These are phyloP conservation scores for Mythimna vitellina DNA, from an alignment of 2,888 invertebrate species.

Conservation along the genomic window DNA sequence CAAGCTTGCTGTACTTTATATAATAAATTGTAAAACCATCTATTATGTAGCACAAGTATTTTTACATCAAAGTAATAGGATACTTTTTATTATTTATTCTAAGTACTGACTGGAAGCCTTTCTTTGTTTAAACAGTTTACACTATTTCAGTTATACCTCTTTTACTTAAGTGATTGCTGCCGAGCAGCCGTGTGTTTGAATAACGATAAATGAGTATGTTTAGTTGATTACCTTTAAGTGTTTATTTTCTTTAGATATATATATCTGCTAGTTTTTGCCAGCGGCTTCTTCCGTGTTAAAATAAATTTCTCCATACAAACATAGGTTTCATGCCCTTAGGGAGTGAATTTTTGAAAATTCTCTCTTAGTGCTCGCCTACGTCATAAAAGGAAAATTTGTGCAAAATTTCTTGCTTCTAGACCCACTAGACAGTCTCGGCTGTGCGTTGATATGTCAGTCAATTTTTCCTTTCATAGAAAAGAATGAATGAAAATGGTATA, in stretches of 20 bases:
- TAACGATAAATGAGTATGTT: neutral
- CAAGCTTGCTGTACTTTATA: slow-evolving; percentile 29
- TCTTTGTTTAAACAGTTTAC: neutral
- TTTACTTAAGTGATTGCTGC: slow-evolving; percentile 19
- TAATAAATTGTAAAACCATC: slow-evolving; percentile 27
- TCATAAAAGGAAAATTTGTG: too few species aligned
- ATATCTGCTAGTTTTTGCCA: too few species aligned
- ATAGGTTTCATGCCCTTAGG: too few species aligned
- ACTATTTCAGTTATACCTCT: neutral
- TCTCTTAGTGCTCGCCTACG: too few species aligned
- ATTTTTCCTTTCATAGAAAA: too few species aligned
- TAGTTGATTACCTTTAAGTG: neutral
- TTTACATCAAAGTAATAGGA: neutral
- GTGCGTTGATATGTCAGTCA: too few species aligned
- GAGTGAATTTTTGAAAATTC: too few species aligned
- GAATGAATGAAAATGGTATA: slow-evolving; percentile 3
- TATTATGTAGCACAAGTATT: neutral
- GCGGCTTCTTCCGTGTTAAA: too few species aligned
- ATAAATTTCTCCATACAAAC: too few species aligned
- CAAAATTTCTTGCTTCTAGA: too few species aligned
- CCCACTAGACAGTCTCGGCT: too few species aligned
- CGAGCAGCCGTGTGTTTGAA: slow-evolving; percentile 4
- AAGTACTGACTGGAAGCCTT: slow-evolving; percentile 3
- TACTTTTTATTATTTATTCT: slow-evolving; percentile 1
- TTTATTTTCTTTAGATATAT: slow-evolving; percentile 19